Conservation (phyloP, 2,888 invertebrate species). For the Callimorpha dominula region DNA sequence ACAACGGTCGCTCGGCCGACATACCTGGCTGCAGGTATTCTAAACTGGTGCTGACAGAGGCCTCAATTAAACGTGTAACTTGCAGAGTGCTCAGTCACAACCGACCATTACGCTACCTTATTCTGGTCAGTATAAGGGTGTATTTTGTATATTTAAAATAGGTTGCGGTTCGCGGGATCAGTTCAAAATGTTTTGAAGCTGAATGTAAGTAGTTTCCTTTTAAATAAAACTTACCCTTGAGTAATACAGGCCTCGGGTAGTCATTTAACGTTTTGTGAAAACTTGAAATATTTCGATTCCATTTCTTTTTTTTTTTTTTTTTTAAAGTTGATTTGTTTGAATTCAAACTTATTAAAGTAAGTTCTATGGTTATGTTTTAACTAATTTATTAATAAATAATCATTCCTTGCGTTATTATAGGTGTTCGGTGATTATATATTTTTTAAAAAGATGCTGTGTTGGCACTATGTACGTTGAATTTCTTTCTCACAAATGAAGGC, state of each 20-base stretch:
- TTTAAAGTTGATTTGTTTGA: no score
- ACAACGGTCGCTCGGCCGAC: no score
- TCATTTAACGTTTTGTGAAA: no score
- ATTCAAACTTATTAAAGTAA: neutral
- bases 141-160: neutral
- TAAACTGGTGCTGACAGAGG: no score
- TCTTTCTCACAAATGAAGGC: constrained; percentile 73
- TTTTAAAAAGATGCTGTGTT: neutral
- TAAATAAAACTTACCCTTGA: neutral
- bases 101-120: no score
- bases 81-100: no score
- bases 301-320: no score
- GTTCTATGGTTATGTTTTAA: neutral
- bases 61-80: no score
- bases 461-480: constrained; percentile 13
- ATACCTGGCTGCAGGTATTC: no score
- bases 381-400: neutral
- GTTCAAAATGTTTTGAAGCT: neutral
- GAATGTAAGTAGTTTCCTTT: neutral
- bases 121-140: no score
- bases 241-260: neutral
- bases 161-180: neutral
- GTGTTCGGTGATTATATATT: neutral
- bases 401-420: neutral
- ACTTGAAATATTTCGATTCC: no score